Evolutionary conservation across 2,113 vertebrate species (phyloP).

Genomic region (Lepisosteus oculatus): DNA sequence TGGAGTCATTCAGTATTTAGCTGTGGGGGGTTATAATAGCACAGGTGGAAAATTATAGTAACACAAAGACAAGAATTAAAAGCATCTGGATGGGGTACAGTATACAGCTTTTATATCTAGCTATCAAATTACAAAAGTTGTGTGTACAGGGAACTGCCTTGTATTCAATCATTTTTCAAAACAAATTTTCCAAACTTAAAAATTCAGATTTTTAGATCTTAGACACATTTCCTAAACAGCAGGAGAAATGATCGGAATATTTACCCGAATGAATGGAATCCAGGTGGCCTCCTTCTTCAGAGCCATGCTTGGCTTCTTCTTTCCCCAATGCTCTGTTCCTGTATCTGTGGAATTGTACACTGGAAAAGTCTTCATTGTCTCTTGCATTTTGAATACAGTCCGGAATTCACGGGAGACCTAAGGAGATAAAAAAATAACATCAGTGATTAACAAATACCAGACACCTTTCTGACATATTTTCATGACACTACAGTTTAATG

Average conservation of each 20-base stretch:
- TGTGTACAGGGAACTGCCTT: too few relatives aligned
- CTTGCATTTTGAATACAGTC: slow-evolving; percentile 59
- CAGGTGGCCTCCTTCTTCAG: slow-evolving; percentile 66
- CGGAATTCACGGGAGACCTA: slow-evolving; percentile 63
- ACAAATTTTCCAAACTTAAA: background rate
- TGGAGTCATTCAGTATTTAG: background rate
- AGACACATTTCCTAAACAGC: too few relatives aligned
- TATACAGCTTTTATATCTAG: too few relatives aligned
- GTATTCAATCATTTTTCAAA: too few relatives aligned
- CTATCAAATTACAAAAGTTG: too few relatives aligned
- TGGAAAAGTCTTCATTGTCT: slow-evolving; percentile 62
- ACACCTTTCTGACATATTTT: too few relatives aligned
- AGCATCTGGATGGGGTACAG: too few relatives aligned
- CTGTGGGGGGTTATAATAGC: too few relatives aligned
- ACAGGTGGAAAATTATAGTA: too few relatives aligned
- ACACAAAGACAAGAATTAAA: too few relatives aligned
- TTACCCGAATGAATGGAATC: slow-evolving; percentile 65
- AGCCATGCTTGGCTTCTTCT: slow-evolving; percentile 40
- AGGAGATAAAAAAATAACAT: background rate
- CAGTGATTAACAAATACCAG: too few relatives aligned
- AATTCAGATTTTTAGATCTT: background rate
- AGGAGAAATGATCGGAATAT: background rate
- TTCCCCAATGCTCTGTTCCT: slow-evolving; percentile 37
- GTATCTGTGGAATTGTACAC: slow-evolving; percentile 48
- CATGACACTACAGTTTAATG: too few relatives aligned